Base-by-base conservation (phyloP, 2,797 vertebrate species). In the Hylomyscus alleni region DNA sequence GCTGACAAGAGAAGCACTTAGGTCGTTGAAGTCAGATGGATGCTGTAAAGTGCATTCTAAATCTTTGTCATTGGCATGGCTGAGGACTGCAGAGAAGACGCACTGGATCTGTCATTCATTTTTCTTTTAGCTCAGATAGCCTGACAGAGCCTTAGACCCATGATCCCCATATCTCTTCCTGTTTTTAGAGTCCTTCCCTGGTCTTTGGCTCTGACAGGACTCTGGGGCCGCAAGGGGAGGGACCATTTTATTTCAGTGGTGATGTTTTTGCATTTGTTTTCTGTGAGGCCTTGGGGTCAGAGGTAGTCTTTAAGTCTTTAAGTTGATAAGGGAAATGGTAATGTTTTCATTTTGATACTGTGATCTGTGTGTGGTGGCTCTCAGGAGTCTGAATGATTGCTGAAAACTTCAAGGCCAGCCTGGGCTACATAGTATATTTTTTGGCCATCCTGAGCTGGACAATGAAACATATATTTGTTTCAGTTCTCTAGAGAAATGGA, bases 181-280 rank as follows among this genome's bases (percentile, higher is more conserved):
- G 6, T 52, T 95, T 86, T 47, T 20, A 86, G 9, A 50, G n/a
- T 69, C 60, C 40, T 72, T 81, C 77, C 40, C 90, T 86, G 67
- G 50, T 92, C 37, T 95, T 73, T 73, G 67, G 50, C 56, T 89
- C 54, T 90, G 73, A 58, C 3, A 69, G 77, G 87, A 40, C 65
- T 95, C 95, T 47, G 78, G 67, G 75, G 69, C n/a, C 10, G 17
- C 17, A 37, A 19, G 69, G 17, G 67, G 69, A 72, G n/a, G n/a
- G 8, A 40, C 20, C n/a, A 40, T 19, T 73, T 96, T 95, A 72
- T n/a, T 82, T 80, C 92, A 40, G 47, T 73, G 37, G 34, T 80
- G 6, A 24, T 76, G 3, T 90, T 73, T 56, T n/a, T 47, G 56
- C 10, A 44, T 58, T 89, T 89, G 69, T 89, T 89, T 89, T 58